phyloP scores from a whole-genome alignment of 2,888 invertebrate genomes.

The Abrostola triplasia region DNA sequence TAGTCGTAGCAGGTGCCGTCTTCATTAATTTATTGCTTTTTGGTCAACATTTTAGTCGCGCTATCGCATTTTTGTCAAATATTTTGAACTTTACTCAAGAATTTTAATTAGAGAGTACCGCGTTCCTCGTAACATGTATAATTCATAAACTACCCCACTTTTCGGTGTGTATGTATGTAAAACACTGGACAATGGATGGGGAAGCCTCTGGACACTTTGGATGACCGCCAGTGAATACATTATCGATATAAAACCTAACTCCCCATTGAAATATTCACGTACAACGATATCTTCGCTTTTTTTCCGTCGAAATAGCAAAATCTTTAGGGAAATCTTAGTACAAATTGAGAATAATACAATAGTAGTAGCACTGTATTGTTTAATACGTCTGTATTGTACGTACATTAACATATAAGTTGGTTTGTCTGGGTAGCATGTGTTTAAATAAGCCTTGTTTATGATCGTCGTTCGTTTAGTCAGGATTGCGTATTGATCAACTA shows the following conservation, averaged over 20 bases:
- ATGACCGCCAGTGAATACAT: slow-evolving; percentile 72
- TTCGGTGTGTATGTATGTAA: slow-evolving; percentile 20
- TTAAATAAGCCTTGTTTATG: slow-evolving; percentile 5
- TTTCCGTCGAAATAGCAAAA: slow-evolving; percentile 15
- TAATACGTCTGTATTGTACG: slow-evolving; percentile 12
- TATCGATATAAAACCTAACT: slow-evolving; percentile 53
- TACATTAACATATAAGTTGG: slow-evolving; percentile 15
- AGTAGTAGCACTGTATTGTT: slow-evolving; percentile 25
- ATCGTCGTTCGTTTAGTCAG: no score
- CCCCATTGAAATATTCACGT: slow-evolving; percentile 42
- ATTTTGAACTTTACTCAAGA: no score
- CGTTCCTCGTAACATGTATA: background rate
- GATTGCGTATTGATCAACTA: background rate
- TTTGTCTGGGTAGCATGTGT: slow-evolving; percentile 5
- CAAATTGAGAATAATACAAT: slow-evolving; percentile 30
- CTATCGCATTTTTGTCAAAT: no score
- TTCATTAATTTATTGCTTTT: no score
- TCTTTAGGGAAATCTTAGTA: slow-evolving; percentile 38
- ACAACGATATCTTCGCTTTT: slow-evolving; percentile 25
- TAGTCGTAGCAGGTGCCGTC: no score
- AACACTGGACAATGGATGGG: slow-evolving; percentile 48
- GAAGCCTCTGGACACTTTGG: slow-evolving; percentile 58
- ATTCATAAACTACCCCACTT: background rate
- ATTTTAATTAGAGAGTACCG: background rate
- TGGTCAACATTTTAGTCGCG: no score